A percentile compares a stretch with the other conserved stretches of the same genome.
Conservation (phyloP, 2,113 vertebrate species). For the Thomomys bottae region DNA sequence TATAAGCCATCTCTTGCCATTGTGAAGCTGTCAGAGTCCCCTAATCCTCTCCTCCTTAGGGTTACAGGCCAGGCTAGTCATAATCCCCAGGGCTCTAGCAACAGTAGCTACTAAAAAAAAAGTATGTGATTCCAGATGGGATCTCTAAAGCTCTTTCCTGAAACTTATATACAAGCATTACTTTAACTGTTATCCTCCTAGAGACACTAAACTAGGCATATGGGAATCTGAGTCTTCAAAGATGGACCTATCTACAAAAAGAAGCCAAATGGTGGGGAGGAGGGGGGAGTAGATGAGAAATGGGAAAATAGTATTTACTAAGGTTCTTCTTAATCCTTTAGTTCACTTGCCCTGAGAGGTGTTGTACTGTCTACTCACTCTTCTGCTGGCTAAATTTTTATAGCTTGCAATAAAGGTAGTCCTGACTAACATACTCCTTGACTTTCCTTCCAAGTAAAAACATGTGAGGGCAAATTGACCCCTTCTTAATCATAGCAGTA, state of each 20-base stretch:
- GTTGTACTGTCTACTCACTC: not conserved
- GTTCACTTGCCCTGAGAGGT: not conserved
- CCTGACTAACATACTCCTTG: not conserved
- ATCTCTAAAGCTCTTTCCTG: not conserved
- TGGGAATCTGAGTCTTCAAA: not conserved
- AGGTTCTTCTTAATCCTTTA: not conserved
- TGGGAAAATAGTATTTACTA: not conserved
- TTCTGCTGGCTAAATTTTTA: conserved; percentile 18
- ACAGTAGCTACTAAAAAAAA: not conserved
- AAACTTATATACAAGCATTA: not conserved
- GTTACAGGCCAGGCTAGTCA: not conserved
- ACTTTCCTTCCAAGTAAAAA: not conserved
- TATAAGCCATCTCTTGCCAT: not conserved
- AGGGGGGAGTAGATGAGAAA: not conserved
- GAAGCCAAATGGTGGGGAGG: not conserved
- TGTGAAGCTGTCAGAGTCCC: not conserved
- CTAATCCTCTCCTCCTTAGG: not conserved
- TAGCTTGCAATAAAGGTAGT: not conserved
- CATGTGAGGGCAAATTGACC: not conserved
- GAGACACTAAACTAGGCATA: not conserved
- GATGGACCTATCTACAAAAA: not conserved
- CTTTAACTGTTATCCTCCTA: not conserved
- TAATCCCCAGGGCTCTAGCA: not conserved
- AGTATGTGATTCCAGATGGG: not conserved
- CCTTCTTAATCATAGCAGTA: not conserved